Evolutionary conservation across 1,140 invertebrate genomes (phyloP).

Genomic region (Wiebesia pumilae): DNA sequence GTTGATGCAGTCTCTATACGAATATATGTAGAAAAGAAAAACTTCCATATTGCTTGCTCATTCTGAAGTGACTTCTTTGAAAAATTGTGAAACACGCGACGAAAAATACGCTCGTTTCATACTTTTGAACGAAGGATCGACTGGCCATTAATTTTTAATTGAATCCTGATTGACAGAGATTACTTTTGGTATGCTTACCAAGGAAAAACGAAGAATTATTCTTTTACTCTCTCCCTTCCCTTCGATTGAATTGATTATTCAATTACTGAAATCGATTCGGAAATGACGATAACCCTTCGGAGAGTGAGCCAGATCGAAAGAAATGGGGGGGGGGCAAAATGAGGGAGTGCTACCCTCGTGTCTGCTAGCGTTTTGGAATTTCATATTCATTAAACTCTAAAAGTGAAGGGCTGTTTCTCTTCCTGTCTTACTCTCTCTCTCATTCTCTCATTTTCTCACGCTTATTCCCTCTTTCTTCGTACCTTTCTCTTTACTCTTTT

Average conservation of each 20-base stretch:
- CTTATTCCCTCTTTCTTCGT: not conserved
- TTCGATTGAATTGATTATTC: conserved; percentile 69
- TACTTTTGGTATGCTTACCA: conserved; percentile 52
- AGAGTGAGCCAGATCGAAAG: not conserved
- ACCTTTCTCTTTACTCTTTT: not conserved
- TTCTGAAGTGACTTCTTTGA: not conserved
- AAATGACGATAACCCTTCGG: conserved; percentile 69
- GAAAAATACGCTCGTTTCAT: conserved; percentile 22
- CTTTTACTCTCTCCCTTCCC: conserved; percentile 56
- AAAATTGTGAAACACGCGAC: conserved; percentile 41
- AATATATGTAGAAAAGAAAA: not conserved
- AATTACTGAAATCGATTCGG: conserved; percentile 73
- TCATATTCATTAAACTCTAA: conserved; percentile 63
- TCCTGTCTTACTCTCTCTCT: too few relatives aligned
- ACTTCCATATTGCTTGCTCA: conserved; percentile 4
- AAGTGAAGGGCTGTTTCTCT: not conserved
- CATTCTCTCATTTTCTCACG: too few relatives aligned
- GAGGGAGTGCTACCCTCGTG: conserved; percentile 49
- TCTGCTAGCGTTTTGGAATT: conserved; percentile 66
- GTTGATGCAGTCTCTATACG: not conserved
- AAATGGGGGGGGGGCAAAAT: not conserved
- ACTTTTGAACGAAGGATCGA: conserved; percentile 22
- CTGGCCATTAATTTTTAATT: conserved; percentile 69
- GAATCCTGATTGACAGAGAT: conserved; percentile 64
- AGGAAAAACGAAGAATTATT: not conserved